A percentile compares a stretch with the other conserved stretches of the same genome.
These are phyloP conservation scores for Paradisaea rubra DNA, from an alignment of 2,113 vertebrate genomes.

Conservation along the genomic window DNA sequence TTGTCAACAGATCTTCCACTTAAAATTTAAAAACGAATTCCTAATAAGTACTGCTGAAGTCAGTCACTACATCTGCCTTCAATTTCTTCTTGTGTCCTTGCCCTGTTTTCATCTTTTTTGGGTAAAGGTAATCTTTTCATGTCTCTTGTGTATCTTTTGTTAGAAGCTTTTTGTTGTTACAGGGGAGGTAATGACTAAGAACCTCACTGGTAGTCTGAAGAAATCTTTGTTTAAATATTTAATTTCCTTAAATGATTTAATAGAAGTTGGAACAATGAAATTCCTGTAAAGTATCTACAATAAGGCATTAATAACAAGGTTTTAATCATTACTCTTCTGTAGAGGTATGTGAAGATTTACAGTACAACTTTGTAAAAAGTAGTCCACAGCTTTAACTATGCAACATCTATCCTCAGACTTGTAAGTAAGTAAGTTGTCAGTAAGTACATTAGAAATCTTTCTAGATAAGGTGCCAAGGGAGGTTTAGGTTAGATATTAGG, in stretches of 20 bases:
- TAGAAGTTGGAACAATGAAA: not conserved
- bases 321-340: slow-evolving; percentile 25
- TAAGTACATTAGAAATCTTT: slow-evolving; percentile 59
- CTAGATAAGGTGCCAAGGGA: not conserved
- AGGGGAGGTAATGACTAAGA: not conserved
- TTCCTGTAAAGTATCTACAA: not conserved
- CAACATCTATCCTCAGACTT: slow-evolving; percentile 89
- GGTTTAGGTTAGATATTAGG: not conserved
- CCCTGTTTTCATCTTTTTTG: not conserved
- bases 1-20: not conserved
- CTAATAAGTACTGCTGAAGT: not conserved
- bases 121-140: not conserved
- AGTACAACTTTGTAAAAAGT: slow-evolving; percentile 90
- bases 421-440: slow-evolving; percentile 71
- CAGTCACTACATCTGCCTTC: not conserved
- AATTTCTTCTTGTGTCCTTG: not conserved
- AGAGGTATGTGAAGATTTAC: slow-evolving; percentile 94
- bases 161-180: not conserved
- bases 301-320: not conserved
- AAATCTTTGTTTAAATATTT: not conserved
- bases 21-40: not conserved
- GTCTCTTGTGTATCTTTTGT: not conserved
- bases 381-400: slow-evolving; percentile 91
- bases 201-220: not conserved
- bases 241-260: not conserved